These are phyloP conservation scores for Aspidoscelis tigris DNA, from an alignment of 2,113 vertebrate species.

Conservation along the genomic window DNA sequence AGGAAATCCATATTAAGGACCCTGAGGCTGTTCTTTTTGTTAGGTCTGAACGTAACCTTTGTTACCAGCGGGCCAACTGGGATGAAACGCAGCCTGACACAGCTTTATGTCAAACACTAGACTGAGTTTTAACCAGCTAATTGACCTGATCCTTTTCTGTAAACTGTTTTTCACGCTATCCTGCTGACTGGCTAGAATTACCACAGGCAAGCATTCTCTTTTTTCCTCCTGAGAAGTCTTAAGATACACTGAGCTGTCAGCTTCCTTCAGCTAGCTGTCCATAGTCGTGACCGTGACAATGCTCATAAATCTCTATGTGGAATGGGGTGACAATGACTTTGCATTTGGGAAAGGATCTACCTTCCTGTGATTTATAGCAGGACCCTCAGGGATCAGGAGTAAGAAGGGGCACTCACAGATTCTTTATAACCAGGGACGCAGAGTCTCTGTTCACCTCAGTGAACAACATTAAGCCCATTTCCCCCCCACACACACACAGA, in stretches of 20 bases:
- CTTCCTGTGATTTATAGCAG: slow-evolving; percentile 23
- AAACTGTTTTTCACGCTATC: neutral
- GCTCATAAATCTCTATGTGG: slow-evolving; percentile 26
- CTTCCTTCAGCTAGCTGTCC: slow-evolving; percentile 22
- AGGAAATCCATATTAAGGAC: too few relatives aligned
- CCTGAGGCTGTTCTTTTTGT: too few relatives aligned
- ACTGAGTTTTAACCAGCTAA: neutral
- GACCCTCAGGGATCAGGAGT: neutral
- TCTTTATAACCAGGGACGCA: neutral
- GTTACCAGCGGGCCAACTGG: too few relatives aligned
- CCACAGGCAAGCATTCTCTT: slow-evolving; percentile 4
- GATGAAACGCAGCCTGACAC: neutral
- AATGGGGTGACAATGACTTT: slow-evolving; percentile 13
- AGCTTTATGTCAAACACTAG: neutral
- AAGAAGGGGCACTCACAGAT: neutral
- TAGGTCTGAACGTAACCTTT: too few relatives aligned
- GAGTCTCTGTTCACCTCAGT: neutral
- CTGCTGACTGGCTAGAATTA: neutral
- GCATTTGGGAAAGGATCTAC: neutral
- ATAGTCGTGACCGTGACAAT: neutral
- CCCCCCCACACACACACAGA: neutral
- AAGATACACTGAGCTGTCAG: slow-evolving; percentile 28
- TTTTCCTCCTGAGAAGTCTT: slow-evolving; percentile 28
- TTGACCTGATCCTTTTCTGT: neutral
- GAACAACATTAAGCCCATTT: neutral